Base-by-base conservation (phyloP, 2,113 vertebrate species). In the Syngnathoides biaculeatus region DNA sequence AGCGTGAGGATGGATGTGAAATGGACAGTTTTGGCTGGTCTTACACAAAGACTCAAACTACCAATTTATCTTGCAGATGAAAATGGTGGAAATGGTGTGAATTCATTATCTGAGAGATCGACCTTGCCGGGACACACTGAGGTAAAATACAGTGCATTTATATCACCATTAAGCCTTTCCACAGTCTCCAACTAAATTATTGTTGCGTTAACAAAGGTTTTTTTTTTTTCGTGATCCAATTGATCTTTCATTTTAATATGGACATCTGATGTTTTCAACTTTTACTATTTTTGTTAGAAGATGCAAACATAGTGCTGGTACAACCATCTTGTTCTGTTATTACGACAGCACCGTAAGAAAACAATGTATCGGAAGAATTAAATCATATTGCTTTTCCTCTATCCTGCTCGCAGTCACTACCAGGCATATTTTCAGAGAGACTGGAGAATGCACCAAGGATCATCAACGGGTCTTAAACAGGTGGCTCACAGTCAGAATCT, bases 91-190 rank as follows among this genome's bases (percentile, higher is more conserved):
- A 79, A 81, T 61, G 80, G 79, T 6, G 50, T 86, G 20, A 77
- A 66, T 61, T 79, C 79, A 24, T 65, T 71, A 26, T 79, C 82
- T 11, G 88, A 86, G 4, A 68, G 63, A 62, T 42, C 38, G 11
- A 39, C 57, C 10, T 82, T 90, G 66, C 89, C 91, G 7, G 92
- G 87, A 72, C 72, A 87, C 22, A 57, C 64, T 27, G 88, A 91
- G 69, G 92, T 92, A 81, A 85, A 81, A 77, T 26, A 24, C 2
- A 67, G 5, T 27, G 8, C 26, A 30, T 27, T 26, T 27, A 30
- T 26, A 30, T 57, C 26, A 27, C 27, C 48, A 64, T 35, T 22
- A 5, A 13, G 2, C 3, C 14, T 47, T 27, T 47, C 13, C 8
- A 12, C 35, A n/a, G 45, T 61, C 38, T 61, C 15, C 13, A 42